Evolutionary conservation across 2,113 vertebrate genomes (phyloP).

Genomic region (Nettapus auritus): DNA sequence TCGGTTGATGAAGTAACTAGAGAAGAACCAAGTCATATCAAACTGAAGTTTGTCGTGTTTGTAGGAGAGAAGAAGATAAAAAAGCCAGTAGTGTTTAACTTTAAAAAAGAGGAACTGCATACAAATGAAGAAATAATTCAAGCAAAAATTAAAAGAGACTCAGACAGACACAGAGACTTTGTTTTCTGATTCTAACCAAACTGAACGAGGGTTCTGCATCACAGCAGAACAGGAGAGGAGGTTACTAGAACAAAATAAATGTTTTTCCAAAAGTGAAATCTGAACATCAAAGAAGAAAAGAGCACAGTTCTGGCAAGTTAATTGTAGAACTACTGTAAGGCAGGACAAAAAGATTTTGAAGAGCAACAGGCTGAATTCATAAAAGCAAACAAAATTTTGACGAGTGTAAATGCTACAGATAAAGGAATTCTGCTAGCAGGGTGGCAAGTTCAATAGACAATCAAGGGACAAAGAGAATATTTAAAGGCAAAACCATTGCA

Average conservation of each 20-base stretch:
- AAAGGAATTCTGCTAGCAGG: not conserved
- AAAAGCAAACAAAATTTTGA: not conserved
- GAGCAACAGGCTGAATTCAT: not conserved
- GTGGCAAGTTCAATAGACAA: not conserved
- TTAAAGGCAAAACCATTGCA: not conserved
- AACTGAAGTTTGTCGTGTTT: not conserved
- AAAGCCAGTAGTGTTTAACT: not conserved
- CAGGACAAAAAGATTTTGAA: not conserved
- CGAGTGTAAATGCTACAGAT: not conserved
- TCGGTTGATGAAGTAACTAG: not conserved
- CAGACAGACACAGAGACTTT: not conserved
- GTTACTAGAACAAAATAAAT: not conserved
- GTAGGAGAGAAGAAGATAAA: not conserved
- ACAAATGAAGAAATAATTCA: not conserved
- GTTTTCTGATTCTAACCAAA: not conserved
- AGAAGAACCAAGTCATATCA: not conserved
- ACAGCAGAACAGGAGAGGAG: not conserved
- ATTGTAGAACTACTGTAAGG: not conserved
- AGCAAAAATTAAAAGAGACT: not conserved
- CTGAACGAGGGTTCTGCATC: not conserved
- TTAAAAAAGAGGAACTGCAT: not conserved
- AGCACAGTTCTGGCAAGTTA: not conserved
- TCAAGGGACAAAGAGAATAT: not conserved
- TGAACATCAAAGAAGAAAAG: not conserved
- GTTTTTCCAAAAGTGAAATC: not conserved